Conservation (phyloP, 2,113 vertebrate genomes). For the Bos javanicus region DNA sequence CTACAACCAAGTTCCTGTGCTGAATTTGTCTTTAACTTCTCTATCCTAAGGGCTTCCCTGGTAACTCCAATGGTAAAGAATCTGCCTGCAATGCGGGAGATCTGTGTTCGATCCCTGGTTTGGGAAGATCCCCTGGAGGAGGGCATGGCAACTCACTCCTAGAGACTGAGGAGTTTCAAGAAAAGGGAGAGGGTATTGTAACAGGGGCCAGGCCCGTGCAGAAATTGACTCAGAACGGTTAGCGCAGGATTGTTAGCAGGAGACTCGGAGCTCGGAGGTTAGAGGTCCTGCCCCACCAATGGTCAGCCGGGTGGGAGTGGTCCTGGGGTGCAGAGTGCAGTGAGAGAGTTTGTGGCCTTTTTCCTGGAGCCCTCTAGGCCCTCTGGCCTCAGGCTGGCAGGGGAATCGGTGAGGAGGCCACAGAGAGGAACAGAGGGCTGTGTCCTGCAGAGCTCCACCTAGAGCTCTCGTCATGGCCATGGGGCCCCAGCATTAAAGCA, state of each 20-base stretch:
- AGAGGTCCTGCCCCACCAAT: rapidly evolving
- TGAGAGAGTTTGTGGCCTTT: background rate
- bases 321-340: background rate
- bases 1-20: background rate
- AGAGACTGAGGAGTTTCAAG: background rate
- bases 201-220: rapidly evolving
- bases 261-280: rapidly evolving
- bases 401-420: rapidly evolving
- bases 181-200: background rate
- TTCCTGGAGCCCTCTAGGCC: rapidly evolving
- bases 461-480: rapidly evolving
- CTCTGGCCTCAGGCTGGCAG: background rate
- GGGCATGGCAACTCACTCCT: background rate
- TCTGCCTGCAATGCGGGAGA: rapidly evolving
- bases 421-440: background rate
- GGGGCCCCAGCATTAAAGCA: background rate
- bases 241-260: rapidly evolving
- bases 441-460: background rate
- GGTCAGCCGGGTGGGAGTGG: rapidly evolving
- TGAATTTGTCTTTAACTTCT: background rate
- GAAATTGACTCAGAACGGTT: rapidly evolving
- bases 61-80: background rate
- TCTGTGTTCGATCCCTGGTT: background rate
- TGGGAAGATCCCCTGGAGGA: rapidly evolving
- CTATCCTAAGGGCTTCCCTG: background rate